Percentiles rank a stretch among this genome's conserved stretches.
phyloP scores from a whole-genome alignment of 2,888 invertebrate genomes.

The Drosophila prostipennis region DNA sequence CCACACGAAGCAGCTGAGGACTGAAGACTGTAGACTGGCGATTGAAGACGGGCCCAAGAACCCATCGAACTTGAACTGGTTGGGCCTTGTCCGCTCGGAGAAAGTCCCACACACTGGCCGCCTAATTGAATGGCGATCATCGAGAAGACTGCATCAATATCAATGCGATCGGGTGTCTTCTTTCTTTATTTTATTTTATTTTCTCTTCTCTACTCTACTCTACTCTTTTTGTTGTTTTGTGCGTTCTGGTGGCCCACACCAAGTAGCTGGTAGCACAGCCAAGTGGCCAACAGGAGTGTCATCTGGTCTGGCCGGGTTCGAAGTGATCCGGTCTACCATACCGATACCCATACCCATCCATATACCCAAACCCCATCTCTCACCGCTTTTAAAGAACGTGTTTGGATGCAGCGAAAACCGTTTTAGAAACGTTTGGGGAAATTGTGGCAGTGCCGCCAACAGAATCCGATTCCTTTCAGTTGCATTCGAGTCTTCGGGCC shows the following conservation, averaged over 20 bases:
- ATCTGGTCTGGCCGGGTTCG: slow-evolving; percentile 33
- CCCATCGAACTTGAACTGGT: slow-evolving; percentile 46
- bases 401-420: slow-evolving; percentile 26
- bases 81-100: slow-evolving; percentile 13
- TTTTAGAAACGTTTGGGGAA: slow-evolving; percentile 54
- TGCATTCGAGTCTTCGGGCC: slow-evolving; percentile 65
- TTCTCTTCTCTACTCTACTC: not conserved
- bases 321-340: slow-evolving; percentile 11
- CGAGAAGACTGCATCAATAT: slow-evolving; percentile 16
- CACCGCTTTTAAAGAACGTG: slow-evolving; percentile 36
- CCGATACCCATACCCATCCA: not conserved
- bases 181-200: slow-evolving; percentile 1
- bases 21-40: not conserved
- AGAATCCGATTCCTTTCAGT: slow-evolving; percentile 73
- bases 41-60: slow-evolving; percentile 18
- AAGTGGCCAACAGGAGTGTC: slow-evolving; percentile 22
- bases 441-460: slow-evolving; percentile 46
- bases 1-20: slow-evolving; percentile 1
- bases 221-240: not conserved
- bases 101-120: slow-evolving; percentile 50
- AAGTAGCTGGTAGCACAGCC: slow-evolving; percentile 7
- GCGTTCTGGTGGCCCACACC: slow-evolving; percentile 32
- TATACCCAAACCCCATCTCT: not conserved
- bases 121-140: slow-evolving; percentile 69
- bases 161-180: slow-evolving; percentile 50